Evolutionary conservation across 2,888 invertebrate species (phyloP).

Genomic region (Esperia sulphurella): DNA sequence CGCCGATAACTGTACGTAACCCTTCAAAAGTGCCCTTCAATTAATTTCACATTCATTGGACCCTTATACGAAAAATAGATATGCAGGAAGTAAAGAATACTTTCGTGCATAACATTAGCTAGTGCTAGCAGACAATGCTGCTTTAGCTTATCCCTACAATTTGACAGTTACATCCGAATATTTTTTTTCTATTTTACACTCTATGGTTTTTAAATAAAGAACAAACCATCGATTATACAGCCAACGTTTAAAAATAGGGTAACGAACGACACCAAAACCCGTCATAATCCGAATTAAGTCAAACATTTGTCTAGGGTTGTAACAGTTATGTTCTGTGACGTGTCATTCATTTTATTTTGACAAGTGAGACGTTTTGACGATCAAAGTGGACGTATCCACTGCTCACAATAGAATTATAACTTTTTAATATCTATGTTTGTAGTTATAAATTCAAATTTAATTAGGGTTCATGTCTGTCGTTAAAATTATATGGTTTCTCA

Average conservation of each 20-base stretch:
- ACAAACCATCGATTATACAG: conserved; percentile 7
- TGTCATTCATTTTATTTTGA: conserved; percentile 60
- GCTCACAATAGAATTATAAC: conserved; percentile 17
- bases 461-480: conserved; percentile 15
- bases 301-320: conserved; percentile 49
- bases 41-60: conserved; percentile 69
- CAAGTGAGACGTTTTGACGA: conserved; percentile 40
- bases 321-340: conserved; percentile 48
- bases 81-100: conserved; percentile 54
- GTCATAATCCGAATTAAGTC: conserved; percentile 49
- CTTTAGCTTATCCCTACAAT: conserved; percentile 37
- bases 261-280: conserved; percentile 30
- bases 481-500: conserved; percentile 17
- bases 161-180: conserved; percentile 23
- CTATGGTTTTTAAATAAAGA: conserved; percentile 27
- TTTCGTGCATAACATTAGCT: conserved; percentile 38
- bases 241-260: conserved; percentile 21
- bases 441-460: conserved; percentile 17
- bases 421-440: conserved; percentile 7
- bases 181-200: conserved; percentile 21
- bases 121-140: conserved; percentile 45
- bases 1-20: conserved; percentile 38
- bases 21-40: conserved; percentile 61
- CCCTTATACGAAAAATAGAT: conserved; percentile 48
- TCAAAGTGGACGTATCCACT: conserved; percentile 21